Evolutionary conservation across 2,888 invertebrate genomes (phyloP).

Genomic region (Halictus quadricinctus): DNA sequence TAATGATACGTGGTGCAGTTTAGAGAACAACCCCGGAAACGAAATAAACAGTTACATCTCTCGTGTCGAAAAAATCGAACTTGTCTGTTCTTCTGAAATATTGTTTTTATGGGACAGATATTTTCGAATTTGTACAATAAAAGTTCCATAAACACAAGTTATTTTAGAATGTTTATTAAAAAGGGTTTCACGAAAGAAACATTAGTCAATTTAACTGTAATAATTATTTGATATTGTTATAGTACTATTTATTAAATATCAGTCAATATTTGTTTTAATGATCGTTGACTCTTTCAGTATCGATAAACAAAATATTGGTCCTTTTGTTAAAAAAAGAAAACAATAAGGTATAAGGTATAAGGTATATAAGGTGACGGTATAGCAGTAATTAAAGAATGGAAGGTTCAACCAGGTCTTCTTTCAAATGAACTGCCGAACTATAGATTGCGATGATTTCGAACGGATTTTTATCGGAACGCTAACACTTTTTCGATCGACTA

Average conservation of each 20-base stretch:
- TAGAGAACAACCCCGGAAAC: not conserved
- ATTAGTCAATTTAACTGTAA: no score
- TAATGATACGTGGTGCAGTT: no score
- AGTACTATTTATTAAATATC: no score
- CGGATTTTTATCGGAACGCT: slow-evolving; percentile 14
- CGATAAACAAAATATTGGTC: no score
- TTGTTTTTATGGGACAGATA: not conserved
- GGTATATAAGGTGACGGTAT: not conserved
- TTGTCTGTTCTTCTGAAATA: not conserved
- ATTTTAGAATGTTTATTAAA: no score
- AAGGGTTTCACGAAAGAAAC: no score
- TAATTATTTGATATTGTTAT: no score
- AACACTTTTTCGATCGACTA: slow-evolving; percentile 44
- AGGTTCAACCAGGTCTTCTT: slow-evolving; percentile 38
- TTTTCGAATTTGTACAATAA: not conserved
- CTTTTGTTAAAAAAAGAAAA: no score
- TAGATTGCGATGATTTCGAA: not conserved
- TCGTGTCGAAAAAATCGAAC: not conserved
- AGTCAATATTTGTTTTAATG: no score
- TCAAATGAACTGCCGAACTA: slow-evolving; percentile 31
- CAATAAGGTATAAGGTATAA: no score
- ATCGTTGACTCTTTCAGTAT: no score
- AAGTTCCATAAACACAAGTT: not conserved
- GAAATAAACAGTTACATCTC: not conserved
- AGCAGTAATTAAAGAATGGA: not conserved